Conservation (phyloP, 2,888 invertebrate genomes). For the Alloplasta piceator region DNA sequence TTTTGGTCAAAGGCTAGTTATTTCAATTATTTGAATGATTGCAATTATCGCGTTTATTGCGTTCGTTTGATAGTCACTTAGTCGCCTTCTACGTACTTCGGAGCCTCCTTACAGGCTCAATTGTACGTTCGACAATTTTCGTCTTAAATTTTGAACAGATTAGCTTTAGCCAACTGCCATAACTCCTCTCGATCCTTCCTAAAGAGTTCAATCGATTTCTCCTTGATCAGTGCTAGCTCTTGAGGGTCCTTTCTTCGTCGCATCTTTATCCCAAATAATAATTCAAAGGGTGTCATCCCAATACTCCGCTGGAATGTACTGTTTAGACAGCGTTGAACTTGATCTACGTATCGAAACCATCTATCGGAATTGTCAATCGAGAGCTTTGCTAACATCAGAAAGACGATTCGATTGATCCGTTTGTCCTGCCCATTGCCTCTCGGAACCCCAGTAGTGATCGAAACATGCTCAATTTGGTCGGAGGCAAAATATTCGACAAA, state of each 20-base stretch:
- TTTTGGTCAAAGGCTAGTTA: conserved; percentile 17
- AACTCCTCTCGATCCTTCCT: conserved; percentile 22
- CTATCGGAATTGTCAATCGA: not conserved
- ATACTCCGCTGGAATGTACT: conserved; percentile 3
- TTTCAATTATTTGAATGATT: no score
- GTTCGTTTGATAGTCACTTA: conserved; percentile 25
- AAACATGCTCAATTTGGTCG: conserved; percentile 58
- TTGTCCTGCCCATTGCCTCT: conserved; percentile 54
- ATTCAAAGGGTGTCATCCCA: conserved; percentile 14
- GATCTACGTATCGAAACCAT: conserved; percentile 10
- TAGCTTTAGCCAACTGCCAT: not conserved
- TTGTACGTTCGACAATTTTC: conserved; percentile 17
- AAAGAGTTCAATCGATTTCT: no score
- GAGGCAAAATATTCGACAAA: conserved; percentile 49
- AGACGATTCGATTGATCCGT: conserved; percentile 40
- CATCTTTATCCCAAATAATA: conserved; percentile 17
- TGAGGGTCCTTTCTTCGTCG: not conserved
- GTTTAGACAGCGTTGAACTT: conserved; percentile 12
- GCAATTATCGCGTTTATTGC: conserved; percentile 9
- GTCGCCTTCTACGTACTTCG: not conserved
- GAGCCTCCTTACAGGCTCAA: conserved; percentile 1
- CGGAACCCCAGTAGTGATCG: conserved; percentile 74
- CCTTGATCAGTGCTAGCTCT: not conserved
- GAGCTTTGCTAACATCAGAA: conserved; percentile 62
- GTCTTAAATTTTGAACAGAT: conserved; percentile 1